Conservation (phyloP, 2,113 vertebrate genomes). For the human region DNA sequence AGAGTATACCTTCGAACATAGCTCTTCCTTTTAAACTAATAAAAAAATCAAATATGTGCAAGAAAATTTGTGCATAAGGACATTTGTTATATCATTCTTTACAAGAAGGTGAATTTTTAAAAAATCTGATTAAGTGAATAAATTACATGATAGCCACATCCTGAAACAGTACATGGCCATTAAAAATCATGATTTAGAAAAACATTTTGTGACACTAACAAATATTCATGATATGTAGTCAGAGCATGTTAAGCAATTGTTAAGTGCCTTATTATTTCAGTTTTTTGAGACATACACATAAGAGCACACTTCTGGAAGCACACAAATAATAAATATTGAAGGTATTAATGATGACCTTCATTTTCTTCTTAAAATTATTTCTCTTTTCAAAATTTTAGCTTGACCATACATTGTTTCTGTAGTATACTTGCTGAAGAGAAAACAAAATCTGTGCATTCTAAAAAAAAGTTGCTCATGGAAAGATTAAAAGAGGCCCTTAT, state of each 20-base stretch:
- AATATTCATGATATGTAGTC: neutral
- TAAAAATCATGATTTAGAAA: slow-evolving; percentile 22
- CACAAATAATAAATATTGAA: neutral
- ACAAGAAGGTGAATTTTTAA: neutral
- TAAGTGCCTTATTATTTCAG: neutral
- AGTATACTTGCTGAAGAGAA: neutral
- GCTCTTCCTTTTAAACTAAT: neutral
- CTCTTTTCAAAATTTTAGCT: neutral
- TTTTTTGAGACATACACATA: neutral
- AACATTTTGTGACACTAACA: neutral
- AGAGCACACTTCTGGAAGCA: neutral
- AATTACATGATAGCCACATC: neutral
- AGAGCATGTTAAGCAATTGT: neutral
- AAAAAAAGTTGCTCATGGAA: neutral
- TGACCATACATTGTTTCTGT: neutral
- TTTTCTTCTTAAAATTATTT: neutral
- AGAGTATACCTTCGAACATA: neutral
- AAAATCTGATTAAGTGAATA: neutral
- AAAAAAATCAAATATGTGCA: neutral
- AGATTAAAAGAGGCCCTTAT: neutral
- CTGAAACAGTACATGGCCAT: neutral
- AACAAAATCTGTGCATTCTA: neutral
- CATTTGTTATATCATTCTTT: neutral
- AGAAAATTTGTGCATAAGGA: neutral
- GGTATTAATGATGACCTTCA: neutral